Conservation (phyloP, 2,797 vertebrate species). For the Anabas testudineus region DNA sequence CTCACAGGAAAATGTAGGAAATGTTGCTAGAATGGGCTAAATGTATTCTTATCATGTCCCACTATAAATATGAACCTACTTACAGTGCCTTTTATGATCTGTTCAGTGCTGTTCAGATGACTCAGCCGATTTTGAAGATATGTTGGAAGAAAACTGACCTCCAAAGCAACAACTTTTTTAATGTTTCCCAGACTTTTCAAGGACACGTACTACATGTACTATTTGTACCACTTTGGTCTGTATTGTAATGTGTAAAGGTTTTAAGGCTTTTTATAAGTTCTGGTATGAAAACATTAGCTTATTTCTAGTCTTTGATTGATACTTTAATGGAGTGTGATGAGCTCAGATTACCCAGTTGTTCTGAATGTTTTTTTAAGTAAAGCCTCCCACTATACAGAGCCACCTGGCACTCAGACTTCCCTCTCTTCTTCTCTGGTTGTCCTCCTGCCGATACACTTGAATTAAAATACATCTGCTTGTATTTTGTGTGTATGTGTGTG, state of each 20-base stretch:
- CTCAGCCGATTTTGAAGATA: conserved; percentile 49
- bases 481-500: neutral
- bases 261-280: conserved; percentile 13
- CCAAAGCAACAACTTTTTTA: conserved; percentile 22
- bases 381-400: conserved; percentile 50
- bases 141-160: conserved; percentile 21
- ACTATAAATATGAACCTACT: conserved; percentile 31
- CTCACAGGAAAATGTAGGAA: conserved; percentile 53
- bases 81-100: conserved; percentile 38
- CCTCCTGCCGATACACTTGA: conserved; percentile 54
- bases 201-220: neutral
- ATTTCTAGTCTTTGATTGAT: conserved; percentile 30
- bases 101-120: conserved; percentile 16
- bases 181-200: conserved; percentile 10
- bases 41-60: conserved; percentile 48
- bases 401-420: conserved; percentile 52
- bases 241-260: neutral
- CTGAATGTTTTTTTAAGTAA: conserved; percentile 48
- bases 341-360: conserved; percentile 40
- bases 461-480: conserved; percentile 54
- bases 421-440: conserved; percentile 46
- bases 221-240: conserved; percentile 10
- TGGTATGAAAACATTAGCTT: conserved; percentile 14
- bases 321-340: conserved; percentile 34
- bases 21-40: conserved; percentile 50